These are phyloP conservation scores for Sesia bembeciformis DNA, from an alignment of 2,888 invertebrate genomes.

Conservation along the genomic window DNA sequence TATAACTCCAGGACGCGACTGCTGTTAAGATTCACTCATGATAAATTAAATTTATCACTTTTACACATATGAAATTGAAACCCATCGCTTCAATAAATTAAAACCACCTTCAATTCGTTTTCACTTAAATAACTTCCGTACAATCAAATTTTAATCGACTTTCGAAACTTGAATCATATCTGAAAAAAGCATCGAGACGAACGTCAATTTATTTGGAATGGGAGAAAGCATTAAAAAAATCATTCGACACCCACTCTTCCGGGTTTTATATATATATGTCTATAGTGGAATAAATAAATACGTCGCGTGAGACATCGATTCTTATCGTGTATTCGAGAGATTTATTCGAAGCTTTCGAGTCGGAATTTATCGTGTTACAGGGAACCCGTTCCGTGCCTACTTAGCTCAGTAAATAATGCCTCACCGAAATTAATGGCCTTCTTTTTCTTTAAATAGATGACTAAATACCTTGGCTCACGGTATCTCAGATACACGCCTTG, in stretches of 20 bases:
- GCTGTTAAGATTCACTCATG: slow-evolving; percentile 28
- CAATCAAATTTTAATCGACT: slow-evolving; percentile 11
- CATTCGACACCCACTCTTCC: slow-evolving; percentile 48
- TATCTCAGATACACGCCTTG: slow-evolving; percentile 51
- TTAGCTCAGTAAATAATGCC: slow-evolving; percentile 67
- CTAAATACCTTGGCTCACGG: slow-evolving; percentile 63
- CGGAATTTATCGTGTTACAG: slow-evolving; percentile 60
- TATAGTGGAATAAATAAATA: slow-evolving; percentile 52
- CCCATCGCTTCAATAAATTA: slow-evolving; percentile 38
- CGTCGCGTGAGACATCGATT: slow-evolving; percentile 69
- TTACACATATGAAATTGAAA: slow-evolving; percentile 32
- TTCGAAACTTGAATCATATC: slow-evolving; percentile 23
- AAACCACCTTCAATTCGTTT: slow-evolving; percentile 30
- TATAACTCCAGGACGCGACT: background rate
- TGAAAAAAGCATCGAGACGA: slow-evolving; percentile 6
- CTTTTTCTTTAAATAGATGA: slow-evolving; percentile 70
- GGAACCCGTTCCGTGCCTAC: slow-evolving; percentile 70
- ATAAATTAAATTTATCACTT: slow-evolving; percentile 43
- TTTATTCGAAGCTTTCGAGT: slow-evolving; percentile 63
- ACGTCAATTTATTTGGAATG: slow-evolving; percentile 14
- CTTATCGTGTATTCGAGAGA: slow-evolving; percentile 67
- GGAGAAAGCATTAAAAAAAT: slow-evolving; percentile 38
- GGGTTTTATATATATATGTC: slow-evolving; percentile 24
- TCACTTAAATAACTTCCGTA: slow-evolving; percentile 12
- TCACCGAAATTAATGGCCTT: slow-evolving; percentile 63